Conservation (phyloP, 2,888 invertebrate species). For the Bhutanitis thaidina region DNA sequence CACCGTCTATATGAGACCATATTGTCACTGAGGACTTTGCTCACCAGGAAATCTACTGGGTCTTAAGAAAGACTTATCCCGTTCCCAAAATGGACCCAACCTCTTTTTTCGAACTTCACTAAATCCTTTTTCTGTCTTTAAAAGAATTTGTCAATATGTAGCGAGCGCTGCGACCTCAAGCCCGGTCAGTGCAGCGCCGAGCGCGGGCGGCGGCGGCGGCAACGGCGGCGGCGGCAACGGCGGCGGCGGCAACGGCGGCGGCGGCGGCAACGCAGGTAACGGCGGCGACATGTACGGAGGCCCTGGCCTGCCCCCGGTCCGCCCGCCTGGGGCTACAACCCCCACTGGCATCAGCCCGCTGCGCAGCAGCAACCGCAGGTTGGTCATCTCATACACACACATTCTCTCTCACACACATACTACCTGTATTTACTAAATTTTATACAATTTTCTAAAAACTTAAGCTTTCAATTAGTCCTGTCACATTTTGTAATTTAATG, state of each 20-base stretch:
- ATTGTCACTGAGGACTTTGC: too few species aligned
- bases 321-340: slow-evolving; percentile 77
- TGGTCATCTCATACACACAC: neutral
- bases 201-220: slow-evolving; percentile 20
- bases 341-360: slow-evolving; percentile 74
- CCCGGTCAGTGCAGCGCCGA: slow-evolving; percentile 22
- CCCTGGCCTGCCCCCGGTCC: slow-evolving; percentile 43
- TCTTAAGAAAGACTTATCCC: too few species aligned
- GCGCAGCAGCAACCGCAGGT: slow-evolving; percentile 63
- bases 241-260: slow-evolving; percentile 95
- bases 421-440: too few species aligned
- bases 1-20: too few species aligned
- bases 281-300: slow-evolving; percentile 27
- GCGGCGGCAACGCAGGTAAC: slow-evolving; percentile 81
- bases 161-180: slow-evolving; percentile 8
- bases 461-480: too few species aligned
- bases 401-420: neutral
- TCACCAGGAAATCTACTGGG: too few species aligned
- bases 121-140: too few species aligned
- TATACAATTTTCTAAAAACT: too few species aligned
- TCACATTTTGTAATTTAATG: too few species aligned
- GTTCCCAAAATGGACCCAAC: too few species aligned
- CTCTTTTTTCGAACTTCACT: too few species aligned
- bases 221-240: slow-evolving; percentile 26
- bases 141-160: too few species aligned